These are phyloP conservation scores for Hyposoter didymator DNA, from an alignment of 2,888 invertebrate genomes.

Conservation along the genomic window DNA sequence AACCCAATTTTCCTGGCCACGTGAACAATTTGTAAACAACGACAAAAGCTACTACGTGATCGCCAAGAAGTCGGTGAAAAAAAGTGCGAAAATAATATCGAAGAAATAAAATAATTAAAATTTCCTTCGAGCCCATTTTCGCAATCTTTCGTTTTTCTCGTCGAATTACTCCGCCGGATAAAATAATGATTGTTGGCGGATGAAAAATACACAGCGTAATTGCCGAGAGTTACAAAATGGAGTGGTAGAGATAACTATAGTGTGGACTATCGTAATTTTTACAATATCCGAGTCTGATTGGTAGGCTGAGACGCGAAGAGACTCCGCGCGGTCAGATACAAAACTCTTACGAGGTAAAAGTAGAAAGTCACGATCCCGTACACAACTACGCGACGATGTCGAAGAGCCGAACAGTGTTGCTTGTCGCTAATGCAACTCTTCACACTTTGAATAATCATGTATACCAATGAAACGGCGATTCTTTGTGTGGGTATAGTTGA, in stretches of 20 bases:
- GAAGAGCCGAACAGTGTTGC: slow-evolving; percentile 17
- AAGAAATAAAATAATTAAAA: background rate
- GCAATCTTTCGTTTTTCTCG: too few species aligned
- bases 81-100: background rate
- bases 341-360: slow-evolving; percentile 63
- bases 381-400: slow-evolving; percentile 44
- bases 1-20: too few species aligned
- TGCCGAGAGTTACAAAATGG: background rate
- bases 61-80: too few species aligned
- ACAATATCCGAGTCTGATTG: slow-evolving; percentile 5
- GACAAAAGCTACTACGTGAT: background rate
- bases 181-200: background rate
- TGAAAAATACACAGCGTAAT: background rate
- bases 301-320: slow-evolving; percentile 28
- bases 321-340: slow-evolving; percentile 13
- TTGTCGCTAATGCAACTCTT: slow-evolving; percentile 56
- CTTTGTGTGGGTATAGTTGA: background rate
- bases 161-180: background rate
- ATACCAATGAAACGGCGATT: background rate
- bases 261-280: background rate
- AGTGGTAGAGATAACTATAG: background rate
- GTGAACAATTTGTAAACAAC: too few species aligned
- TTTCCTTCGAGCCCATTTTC: too few species aligned
- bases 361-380: slow-evolving; percentile 64
- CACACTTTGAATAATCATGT: slow-evolving; percentile 9